phyloP scores from a whole-genome alignment of 2,797 vertebrate genomes.

The Cichlasoma orientale region DNA sequence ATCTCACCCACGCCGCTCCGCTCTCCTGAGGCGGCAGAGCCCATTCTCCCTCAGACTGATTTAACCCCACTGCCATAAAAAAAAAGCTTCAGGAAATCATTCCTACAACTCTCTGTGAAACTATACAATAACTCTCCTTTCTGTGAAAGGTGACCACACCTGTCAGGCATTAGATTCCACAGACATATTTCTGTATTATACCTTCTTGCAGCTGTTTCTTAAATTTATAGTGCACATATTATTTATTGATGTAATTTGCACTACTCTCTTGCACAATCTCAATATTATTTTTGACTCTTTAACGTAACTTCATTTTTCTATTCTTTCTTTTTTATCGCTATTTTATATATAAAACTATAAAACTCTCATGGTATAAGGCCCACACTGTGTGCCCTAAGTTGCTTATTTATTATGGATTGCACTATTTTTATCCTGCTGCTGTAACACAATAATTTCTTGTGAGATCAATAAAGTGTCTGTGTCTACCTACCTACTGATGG shows the following conservation, averaged over 20 bases:
- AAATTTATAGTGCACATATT: not conserved
- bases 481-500: not conserved
- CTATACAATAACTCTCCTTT: not conserved
- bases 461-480: not conserved
- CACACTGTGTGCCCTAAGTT: fast-evolving
- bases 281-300: not conserved
- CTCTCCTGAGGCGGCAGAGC: not conserved
- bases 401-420: not conserved
- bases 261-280: not conserved
- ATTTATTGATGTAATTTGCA: not conserved
- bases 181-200: not conserved
- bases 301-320: not conserved
- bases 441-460: not conserved
- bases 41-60: not conserved
- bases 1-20: not conserved
- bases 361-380: not conserved
- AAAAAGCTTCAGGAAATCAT: not conserved
- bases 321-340: not conserved
- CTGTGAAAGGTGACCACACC: not conserved
- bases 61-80: not conserved
- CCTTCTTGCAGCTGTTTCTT: not conserved
- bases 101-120: not conserved
- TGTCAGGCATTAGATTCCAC: not conserved
- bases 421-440: not conserved
- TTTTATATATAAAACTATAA: not conserved